phyloP scores from a whole-genome alignment of 2,797 vertebrate genomes.

The Myoxocephalus aenaeus region DNA sequence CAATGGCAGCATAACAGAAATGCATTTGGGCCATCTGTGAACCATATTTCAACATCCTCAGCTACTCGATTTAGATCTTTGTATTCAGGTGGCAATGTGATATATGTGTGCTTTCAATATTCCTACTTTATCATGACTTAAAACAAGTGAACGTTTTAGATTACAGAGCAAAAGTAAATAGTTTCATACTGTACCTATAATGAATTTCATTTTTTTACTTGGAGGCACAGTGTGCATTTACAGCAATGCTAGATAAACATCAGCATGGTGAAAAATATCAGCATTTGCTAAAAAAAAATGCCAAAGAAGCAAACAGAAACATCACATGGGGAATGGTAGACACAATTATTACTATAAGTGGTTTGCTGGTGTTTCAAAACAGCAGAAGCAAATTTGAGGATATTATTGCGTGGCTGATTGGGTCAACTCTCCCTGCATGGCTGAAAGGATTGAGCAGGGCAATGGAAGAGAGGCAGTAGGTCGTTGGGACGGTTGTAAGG shows the following conservation, averaged over 20 bases:
- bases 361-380: conserved; percentile 37
- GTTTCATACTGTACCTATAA: not conserved
- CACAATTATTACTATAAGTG: conserved; percentile 50
- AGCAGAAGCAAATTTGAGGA: conserved; percentile 52
- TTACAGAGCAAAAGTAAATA: not conserved
- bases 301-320: conserved; percentile 22
- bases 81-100: not conserved
- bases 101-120: not conserved
- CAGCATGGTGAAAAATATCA: conserved; percentile 39
- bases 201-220: conserved; percentile 12
- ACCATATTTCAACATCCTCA: conserved; percentile 23
- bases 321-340: conserved; percentile 20
- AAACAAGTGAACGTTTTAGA: not conserved
- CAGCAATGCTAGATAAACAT: conserved; percentile 44
- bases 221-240: conserved; percentile 43
- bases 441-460: conserved; percentile 42
- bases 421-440: conserved; percentile 38
- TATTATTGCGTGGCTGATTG: conserved; percentile 58
- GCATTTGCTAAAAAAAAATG: conserved; percentile 40
- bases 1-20: conserved; percentile 28
- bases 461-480: conserved; percentile 34
- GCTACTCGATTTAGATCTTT: not conserved
- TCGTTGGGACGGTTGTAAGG: conserved; percentile 37
- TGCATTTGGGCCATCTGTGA: conserved; percentile 14
- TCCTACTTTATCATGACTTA: not conserved